A percentile compares a stretch with the other conserved stretches of the same genome.
phyloP scores from a whole-genome alignment of 2,888 invertebrate genomes.

The Oscheius myriophilus region DNA sequence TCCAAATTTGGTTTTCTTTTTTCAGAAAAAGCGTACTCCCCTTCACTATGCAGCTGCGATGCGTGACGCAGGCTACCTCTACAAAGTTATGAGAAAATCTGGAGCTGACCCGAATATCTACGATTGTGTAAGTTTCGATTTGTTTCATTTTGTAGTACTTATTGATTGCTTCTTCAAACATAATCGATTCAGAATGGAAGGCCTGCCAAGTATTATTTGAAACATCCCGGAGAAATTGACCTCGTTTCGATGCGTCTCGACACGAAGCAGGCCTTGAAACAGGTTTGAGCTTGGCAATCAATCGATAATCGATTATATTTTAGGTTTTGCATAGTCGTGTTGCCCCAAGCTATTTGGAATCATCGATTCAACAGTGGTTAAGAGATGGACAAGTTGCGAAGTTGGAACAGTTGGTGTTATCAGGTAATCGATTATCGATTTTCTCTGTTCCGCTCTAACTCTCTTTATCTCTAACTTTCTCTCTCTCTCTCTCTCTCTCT shows the following conservation, averaged over 20 bases:
- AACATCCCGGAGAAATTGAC: slow-evolving; percentile 71
- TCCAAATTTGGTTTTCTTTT: no score
- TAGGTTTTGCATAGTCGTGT: slow-evolving; percentile 69
- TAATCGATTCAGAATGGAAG: slow-evolving; percentile 70
- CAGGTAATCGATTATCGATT: slow-evolving; percentile 34
- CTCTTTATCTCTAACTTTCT: background rate
- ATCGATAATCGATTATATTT: background rate
- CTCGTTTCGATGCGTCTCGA: slow-evolving; percentile 68
- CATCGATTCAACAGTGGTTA: slow-evolving; percentile 88
- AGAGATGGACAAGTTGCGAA: slow-evolving; percentile 64
- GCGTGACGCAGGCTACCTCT: slow-evolving; percentile 76
- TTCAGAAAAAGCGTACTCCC: slow-evolving; percentile 79
- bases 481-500: no score
- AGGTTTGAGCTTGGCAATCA: slow-evolving; percentile 31
- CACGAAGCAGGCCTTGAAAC: slow-evolving; percentile 65
- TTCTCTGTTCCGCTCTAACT: no score
- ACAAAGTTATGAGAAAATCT: slow-evolving; percentile 77
- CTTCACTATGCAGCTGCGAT: slow-evolving; percentile 79
- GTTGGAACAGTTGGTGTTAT: slow-evolving; percentile 67
- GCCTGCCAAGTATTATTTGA: slow-evolving; percentile 72
- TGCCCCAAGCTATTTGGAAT: slow-evolving; percentile 70
- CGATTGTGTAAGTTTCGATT: slow-evolving; percentile 74
- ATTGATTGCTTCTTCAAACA: background rate
- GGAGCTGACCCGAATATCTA: slow-evolving; percentile 78
- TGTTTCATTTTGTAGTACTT: background rate